Evolutionary conservation across 1,140 invertebrate species (phyloP).

Genomic region (roundworm (Caenorhabditis elegans)): DNA sequence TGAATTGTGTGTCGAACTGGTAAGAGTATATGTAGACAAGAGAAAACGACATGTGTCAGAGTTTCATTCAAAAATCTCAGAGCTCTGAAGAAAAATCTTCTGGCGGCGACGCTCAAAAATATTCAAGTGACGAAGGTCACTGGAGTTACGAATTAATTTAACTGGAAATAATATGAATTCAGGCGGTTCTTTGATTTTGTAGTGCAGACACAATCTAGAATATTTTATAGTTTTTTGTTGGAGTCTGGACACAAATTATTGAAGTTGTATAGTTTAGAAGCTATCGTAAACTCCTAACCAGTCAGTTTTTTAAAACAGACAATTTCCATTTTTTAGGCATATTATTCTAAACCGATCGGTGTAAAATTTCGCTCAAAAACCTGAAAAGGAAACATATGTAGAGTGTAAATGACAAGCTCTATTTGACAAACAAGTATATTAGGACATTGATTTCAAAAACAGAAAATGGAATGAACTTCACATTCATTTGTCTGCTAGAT

Average conservation of each 20-base stretch:
- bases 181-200: not conserved
- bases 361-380: not conserved
- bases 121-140: not conserved
- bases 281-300: too few species aligned
- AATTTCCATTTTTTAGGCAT: too few species aligned
- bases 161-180: not conserved
- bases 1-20: constrained; percentile 17
- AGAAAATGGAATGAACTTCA: constrained; percentile 25
- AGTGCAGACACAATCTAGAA: not conserved
- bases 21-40: not conserved
- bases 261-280: too few species aligned
- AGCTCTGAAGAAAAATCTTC: not conserved
- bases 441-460: constrained; percentile 9
- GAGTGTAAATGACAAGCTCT: constrained; percentile 12
- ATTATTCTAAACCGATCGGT: too few species aligned
- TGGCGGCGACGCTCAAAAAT: not conserved
- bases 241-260: too few species aligned
- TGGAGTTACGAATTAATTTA: not conserved
- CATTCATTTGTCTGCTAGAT: not conserved
- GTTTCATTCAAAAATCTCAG: constrained; percentile 26
- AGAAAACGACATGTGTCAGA: not conserved
- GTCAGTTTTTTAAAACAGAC: too few species aligned
- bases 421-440: not conserved
- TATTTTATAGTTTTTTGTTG: too few species aligned
- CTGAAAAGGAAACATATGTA: not conserved